Evolutionary conservation across 2,113 vertebrate species (phyloP), one percentile per base, ranked within the genome.

Genomic region (Bombycilla garrulus): DNA sequence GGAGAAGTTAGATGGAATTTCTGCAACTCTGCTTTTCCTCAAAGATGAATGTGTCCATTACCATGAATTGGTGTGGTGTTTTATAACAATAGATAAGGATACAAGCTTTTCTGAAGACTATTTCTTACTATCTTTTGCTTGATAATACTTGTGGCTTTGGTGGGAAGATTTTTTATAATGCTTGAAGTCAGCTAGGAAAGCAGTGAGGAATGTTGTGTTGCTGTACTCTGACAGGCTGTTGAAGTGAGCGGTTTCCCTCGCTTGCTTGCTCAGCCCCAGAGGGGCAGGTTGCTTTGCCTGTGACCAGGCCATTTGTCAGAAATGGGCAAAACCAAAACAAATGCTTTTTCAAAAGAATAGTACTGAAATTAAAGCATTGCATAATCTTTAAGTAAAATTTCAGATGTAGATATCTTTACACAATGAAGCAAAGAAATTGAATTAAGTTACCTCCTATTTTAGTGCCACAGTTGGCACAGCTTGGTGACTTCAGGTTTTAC

Each of bases 101-200:
- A 64, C 78, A 66, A 65, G 87, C 20, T 87, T 78, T 92, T 92
- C 57, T 89, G 35, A 95, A 97, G 61, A 15, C 76, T 53, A n/a
- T 61, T 90, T 65, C n/a, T 87, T 69, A 67, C 15, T 80, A 26
- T 54, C 91, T 95, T 96, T 91, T 56, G 42, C 64, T 91, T 95
- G 88, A 74, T 74, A 61, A 31, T 89, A 44, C 12, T 81, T 70
- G 65, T 47, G 91, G 78, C 56, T 95, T 89, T 86, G 50, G 48
- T 93, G 62, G 64, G 62, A 93, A 88, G 74, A 42, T 53, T 67
- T 74, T 74, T 88, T 31, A 10, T 47, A 89, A 54, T 33, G 42
- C 47, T 77, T n/a, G 47, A 53, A 79, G 36, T 45, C 17, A 33
- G 24, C 54, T 44, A 50, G 51, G 33, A 61, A 36, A 16, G 29